Evolutionary conservation across 2,797 vertebrate species (phyloP).

Genomic region (Gymnoscopelus braueri): DNA sequence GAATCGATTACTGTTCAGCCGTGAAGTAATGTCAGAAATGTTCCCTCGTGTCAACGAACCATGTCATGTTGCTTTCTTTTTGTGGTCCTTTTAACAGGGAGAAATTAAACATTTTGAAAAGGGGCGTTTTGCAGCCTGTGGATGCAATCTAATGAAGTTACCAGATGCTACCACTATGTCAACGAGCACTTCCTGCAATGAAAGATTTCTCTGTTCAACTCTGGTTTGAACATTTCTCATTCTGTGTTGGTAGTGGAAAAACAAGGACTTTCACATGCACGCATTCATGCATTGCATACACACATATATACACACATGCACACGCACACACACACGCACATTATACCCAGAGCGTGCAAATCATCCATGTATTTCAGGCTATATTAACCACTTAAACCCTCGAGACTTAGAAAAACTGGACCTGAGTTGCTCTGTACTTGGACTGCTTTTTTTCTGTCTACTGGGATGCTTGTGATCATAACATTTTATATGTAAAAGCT

Average conservation of each 20-base stretch:
- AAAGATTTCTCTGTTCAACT: constrained; percentile 47
- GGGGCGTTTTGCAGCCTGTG: constrained; percentile 28
- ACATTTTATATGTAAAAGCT: constrained; percentile 12
- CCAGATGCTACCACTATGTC: constrained; percentile 64
- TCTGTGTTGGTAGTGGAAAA: constrained; percentile 26
- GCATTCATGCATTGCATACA: neutral
- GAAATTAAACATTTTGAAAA: constrained; percentile 48
- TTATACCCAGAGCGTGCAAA: constrained; percentile 34
- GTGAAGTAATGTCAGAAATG: too few relatives aligned
- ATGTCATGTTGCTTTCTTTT: constrained; percentile 7
- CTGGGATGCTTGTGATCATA: neutral
- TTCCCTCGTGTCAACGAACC: neutral
- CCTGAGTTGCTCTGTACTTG: neutral
- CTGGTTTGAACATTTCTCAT: constrained; percentile 57
- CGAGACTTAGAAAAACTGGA: too few relatives aligned
- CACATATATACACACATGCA: constrained; percentile 1
- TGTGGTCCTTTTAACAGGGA: constrained; percentile 32
- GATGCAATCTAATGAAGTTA: constrained; percentile 62
- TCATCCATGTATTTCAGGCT: constrained; percentile 32
- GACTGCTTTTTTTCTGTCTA: neutral
- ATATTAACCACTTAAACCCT: constrained; percentile 19
- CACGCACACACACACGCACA: neutral
- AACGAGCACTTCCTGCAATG: constrained; percentile 51
- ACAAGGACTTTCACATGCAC: constrained; percentile 20
- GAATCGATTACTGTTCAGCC: too few relatives aligned